Conservation (phyloP, 2,888 invertebrate genomes). For the Drosophila pegasa region DNA sequence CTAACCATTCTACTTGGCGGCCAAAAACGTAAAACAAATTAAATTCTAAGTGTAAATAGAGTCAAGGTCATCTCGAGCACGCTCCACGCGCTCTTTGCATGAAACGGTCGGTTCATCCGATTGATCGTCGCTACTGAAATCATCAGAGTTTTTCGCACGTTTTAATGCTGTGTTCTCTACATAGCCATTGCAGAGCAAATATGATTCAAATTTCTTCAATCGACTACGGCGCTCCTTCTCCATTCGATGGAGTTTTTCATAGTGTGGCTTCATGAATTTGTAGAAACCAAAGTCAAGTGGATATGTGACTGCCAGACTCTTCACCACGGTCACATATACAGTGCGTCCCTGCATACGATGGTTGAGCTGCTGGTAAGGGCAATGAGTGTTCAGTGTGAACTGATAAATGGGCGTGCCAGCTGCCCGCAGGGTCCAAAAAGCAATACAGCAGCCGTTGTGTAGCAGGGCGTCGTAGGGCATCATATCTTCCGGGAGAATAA, state of each 20-base stretch:
- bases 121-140: conserved; percentile 27
- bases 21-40: background rate
- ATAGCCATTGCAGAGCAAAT: conserved; percentile 26
- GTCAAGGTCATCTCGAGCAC: background rate
- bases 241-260: conserved; percentile 33
- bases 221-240: conserved; percentile 20
- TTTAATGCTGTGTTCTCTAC: background rate
- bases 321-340: conserved; percentile 48
- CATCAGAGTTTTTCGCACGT: background rate
- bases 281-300: conserved; percentile 49
- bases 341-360: conserved; percentile 53
- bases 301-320: conserved; percentile 31
- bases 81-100: conserved; percentile 30
- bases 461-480: conserved; percentile 32
- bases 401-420: conserved; percentile 14
- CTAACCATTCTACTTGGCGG: background rate
- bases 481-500: conserved; percentile 41
- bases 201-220: conserved; percentile 16
- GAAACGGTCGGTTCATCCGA: conserved; percentile 1
- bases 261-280: conserved; percentile 54
- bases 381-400: conserved; percentile 36
- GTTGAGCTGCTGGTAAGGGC: conserved; percentile 10
- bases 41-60: background rate
- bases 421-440: conserved; percentile 26
- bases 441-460: conserved; percentile 27